Percentiles rank a stretch among this genome's conserved stretches.
These are phyloP conservation scores for Scolopax rusticola DNA, from an alignment of 2,797 vertebrate species.

Conservation along the genomic window DNA sequence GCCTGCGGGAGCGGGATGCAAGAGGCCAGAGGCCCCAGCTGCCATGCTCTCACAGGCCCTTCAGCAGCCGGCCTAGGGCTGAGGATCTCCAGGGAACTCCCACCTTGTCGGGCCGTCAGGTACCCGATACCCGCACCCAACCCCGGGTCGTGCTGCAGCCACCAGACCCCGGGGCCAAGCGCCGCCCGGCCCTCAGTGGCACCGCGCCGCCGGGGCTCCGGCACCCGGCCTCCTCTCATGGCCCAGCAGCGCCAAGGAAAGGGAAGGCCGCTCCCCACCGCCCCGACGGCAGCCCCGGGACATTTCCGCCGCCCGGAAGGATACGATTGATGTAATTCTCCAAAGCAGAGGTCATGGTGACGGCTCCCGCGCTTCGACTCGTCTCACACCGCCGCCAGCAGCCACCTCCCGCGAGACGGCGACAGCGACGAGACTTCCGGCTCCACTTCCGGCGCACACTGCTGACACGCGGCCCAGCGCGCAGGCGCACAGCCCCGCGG, in stretches of 20 bases:
- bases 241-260: too few species aligned
- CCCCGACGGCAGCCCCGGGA: too few species aligned
- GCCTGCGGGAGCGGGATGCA: not conserved
- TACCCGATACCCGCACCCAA: not conserved
- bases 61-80: too few species aligned
- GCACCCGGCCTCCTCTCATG: not conserved
- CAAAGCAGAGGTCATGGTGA: slow-evolving; percentile 89
- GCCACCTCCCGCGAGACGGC: not conserved
- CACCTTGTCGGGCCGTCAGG: not conserved
- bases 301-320: slow-evolving; percentile 60
- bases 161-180: not conserved
- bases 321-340: slow-evolving; percentile 98
- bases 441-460: not conserved
- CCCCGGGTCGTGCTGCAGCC: not conserved
- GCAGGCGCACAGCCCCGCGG: not conserved
- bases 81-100: not conserved
- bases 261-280: too few species aligned
- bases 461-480: rapidly evolving
- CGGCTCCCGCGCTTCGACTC: not conserved
- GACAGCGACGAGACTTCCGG: rapidly evolving
- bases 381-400: not conserved
- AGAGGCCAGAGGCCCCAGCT: not conserved
- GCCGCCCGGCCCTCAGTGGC: not conserved
- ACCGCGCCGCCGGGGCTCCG: not conserved
- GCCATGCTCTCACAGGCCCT: rapidly evolving